These are phyloP conservation scores for Drosophila subsilvestris DNA, from an alignment of 2,888 invertebrate species.

Conservation along the genomic window DNA sequence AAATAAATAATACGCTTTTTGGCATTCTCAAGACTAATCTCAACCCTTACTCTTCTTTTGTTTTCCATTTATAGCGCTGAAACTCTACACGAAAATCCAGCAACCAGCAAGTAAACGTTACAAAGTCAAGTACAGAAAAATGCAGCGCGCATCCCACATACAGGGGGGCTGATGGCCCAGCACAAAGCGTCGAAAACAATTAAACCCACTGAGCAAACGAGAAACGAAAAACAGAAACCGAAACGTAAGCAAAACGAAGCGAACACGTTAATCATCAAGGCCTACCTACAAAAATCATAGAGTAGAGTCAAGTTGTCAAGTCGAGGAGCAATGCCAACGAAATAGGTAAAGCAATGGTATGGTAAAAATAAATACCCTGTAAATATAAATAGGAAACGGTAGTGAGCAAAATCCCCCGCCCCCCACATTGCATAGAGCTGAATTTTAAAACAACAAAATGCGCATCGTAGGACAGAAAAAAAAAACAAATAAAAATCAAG, in stretches of 20 bases:
- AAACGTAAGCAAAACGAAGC: slow-evolving; percentile 46
- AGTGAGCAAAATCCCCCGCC: slow-evolving; percentile 44
- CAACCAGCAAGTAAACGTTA: slow-evolving; percentile 30
- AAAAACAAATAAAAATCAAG: neutral
- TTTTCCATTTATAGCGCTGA: slow-evolving; percentile 46
- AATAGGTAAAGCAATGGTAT: slow-evolving; percentile 37
- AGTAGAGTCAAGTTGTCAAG: slow-evolving; percentile 49
- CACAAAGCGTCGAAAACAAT: slow-evolving; percentile 68
- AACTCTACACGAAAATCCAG: slow-evolving; percentile 60
- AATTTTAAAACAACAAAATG: slow-evolving; percentile 57
- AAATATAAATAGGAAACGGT: slow-evolving; percentile 55
- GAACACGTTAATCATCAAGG: slow-evolving; percentile 35
- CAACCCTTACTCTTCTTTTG: neutral
- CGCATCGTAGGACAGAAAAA: slow-evolving; percentile 13
- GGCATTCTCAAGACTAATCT: neutral
- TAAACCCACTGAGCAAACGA: slow-evolving; percentile 78
- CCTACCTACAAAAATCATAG: slow-evolving; percentile 50
- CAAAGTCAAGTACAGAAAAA: slow-evolving; percentile 47
- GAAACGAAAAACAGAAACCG: slow-evolving; percentile 27
- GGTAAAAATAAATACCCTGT: slow-evolving; percentile 60
- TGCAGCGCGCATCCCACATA: slow-evolving; percentile 8
- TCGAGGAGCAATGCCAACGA: slow-evolving; percentile 53
- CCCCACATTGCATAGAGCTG: slow-evolving; percentile 61
- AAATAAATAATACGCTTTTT: neutral
- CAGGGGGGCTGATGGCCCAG: slow-evolving; percentile 2